Percentiles rank a stretch among this genome's conserved stretches.
Conservation (phyloP, 1,140 invertebrate species). For the Neuroterus valhalla region DNA sequence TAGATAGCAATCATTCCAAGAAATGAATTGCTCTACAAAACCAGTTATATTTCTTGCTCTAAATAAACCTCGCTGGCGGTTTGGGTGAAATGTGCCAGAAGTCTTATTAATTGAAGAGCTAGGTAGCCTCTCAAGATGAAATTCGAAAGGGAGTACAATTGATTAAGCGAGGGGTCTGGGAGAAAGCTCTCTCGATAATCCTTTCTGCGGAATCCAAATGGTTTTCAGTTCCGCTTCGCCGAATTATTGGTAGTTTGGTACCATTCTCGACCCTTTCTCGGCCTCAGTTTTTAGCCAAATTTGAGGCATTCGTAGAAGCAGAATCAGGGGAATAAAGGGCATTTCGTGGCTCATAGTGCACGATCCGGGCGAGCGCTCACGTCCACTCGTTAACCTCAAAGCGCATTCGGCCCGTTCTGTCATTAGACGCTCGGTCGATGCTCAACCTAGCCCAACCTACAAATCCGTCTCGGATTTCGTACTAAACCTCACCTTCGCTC, state of each 20-base stretch:
- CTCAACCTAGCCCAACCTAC: slow-evolving; percentile 9
- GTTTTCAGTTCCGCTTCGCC: neutral
- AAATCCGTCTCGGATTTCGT: slow-evolving; percentile 19
- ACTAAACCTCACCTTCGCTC: slow-evolving; percentile 22
- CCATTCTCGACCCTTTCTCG: neutral
- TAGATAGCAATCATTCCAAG: too few species aligned
- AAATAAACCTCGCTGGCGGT: neutral
- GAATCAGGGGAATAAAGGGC: slow-evolving; percentile 18
- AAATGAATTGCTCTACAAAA: too few species aligned
- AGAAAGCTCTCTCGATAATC: neutral
- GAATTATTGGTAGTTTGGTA: neutral
- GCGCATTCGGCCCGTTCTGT: slow-evolving; percentile 4
- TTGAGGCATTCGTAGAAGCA: neutral
- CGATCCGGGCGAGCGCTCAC: neutral
- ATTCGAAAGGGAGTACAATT: neutral
- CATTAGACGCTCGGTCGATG: slow-evolving; percentile 27
- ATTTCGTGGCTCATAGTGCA: slow-evolving; percentile 24
- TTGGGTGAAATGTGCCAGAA: neutral
- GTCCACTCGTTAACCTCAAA: slow-evolving; percentile 23
- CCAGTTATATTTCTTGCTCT: neutral
- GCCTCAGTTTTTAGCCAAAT: neutral
- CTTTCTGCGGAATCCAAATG: neutral
- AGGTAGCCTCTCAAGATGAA: neutral
- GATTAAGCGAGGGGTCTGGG: neutral
- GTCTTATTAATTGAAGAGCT: neutral